Percentiles rank a stretch among this genome's conserved stretches.
These are phyloP conservation scores for Tetragnatha versicolor DNA, from an alignment of 1,140 invertebrate species.

Conservation along the genomic window DNA sequence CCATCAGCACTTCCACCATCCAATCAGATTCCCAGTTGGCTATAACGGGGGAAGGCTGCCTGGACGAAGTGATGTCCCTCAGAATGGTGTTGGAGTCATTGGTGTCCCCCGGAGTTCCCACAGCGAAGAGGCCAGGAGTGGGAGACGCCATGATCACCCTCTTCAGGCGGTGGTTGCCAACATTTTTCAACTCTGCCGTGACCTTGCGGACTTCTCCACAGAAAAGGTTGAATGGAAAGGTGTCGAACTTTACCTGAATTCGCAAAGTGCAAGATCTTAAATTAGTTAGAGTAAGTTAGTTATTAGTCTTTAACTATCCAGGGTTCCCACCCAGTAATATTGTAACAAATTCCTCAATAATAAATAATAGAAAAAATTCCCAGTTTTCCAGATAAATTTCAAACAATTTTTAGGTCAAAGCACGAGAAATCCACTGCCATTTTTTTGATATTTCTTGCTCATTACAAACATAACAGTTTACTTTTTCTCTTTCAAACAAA, in stretches of 20 bases:
- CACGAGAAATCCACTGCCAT: too few species aligned
- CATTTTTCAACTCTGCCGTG: slow-evolving; percentile 74
- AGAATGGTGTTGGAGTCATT: slow-evolving; percentile 58
- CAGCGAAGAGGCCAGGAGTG: slow-evolving; percentile 73
- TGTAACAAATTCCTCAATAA: too few species aligned
- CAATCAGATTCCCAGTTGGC: slow-evolving; percentile 44
- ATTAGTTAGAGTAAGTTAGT: too few species aligned
- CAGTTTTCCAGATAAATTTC: too few species aligned
- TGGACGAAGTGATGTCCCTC: slow-evolving; percentile 43
- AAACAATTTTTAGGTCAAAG: too few species aligned
- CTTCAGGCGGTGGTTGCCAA: slow-evolving; percentile 72
- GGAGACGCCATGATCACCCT: slow-evolving; percentile 74
- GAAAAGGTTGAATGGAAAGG: slow-evolving; percentile 74
- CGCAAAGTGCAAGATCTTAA: too few species aligned
- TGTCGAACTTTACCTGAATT: slow-evolving; percentile 75
- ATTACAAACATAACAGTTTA: too few species aligned
- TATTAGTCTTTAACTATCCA: too few species aligned
- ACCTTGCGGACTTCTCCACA: slow-evolving; percentile 77
- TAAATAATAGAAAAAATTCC: too few species aligned
- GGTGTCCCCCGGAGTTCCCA: slow-evolving; percentile 63
- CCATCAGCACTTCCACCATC: slow-evolving; percentile 35
- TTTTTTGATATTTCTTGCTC: too few species aligned
- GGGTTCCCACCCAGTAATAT: too few species aligned
- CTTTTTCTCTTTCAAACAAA: too few species aligned
- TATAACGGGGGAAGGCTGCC: slow-evolving; percentile 27